Evolutionary conservation across 1,140 invertebrate genomes (phyloP), one percentile per base, ranked within the genome.

Genomic region (Monochamus saltuarius): DNA sequence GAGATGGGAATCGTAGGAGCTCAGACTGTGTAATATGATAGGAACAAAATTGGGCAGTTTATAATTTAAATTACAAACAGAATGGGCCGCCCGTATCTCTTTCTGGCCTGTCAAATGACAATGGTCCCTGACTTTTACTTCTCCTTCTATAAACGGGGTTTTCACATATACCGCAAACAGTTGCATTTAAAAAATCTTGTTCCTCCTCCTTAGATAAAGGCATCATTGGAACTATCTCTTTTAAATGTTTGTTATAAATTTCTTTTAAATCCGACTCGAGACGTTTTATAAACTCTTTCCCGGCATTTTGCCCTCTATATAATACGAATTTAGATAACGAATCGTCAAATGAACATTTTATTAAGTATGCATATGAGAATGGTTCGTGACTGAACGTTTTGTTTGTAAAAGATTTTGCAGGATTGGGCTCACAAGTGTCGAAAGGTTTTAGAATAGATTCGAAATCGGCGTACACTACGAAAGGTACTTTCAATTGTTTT

Each of bases 11-110:
- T 54, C 51, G 37, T 38, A 54, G 6, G 22, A 29, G 6, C 7
- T 34, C 47, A 34, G 2, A 4, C 45, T 16, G 62, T 80, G 77
- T 53, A 79, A 75, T 55, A 77, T 59, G 19, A 79, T 62, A 8
- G 77, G 74, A 47, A 76, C 45, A 46, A 68, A 61, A 22, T 65
- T 59, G 34, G 64, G 46, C 16, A 64, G 39, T 67, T 69, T 59
- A 60, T 64, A 73, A 38, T 72, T 65, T 56, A 75, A 61, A 67
- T 77, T 75, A 64, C 72, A 75, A 17, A 16, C 22, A 9, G 29
- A 54, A 60, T 75, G 71, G 36, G 73, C 71, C 16, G 67, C 56
- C 13, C 67, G 69, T 29, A 29, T 37, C 72, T 49, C 68, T 59
- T 73, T 47, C 50, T 51, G n/a, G 29, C 65, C 71, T 10, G 69